phyloP scores from a whole-genome alignment of 2,888 invertebrate species.

The Gymnoscelis rufifasciata region DNA sequence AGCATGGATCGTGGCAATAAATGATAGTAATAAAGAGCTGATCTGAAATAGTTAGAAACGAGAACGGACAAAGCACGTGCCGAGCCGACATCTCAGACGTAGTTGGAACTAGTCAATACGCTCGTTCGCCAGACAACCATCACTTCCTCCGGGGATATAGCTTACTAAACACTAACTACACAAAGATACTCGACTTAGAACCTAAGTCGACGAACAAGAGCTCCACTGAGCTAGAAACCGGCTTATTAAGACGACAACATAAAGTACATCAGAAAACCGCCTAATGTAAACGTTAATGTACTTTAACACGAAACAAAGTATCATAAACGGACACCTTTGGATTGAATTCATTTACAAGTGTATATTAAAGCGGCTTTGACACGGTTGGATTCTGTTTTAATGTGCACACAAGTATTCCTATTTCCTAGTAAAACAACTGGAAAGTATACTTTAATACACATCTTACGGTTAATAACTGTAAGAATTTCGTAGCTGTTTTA shows the following conservation, averaged over 20 bases:
- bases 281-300: conserved; percentile 15
- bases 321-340: conserved; percentile 13
- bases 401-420: no score
- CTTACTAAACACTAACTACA: conserved; percentile 7
- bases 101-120: conserved; percentile 18
- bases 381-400: background rate
- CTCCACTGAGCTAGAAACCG: conserved; percentile 25
- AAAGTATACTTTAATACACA: no score
- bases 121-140: conserved; percentile 2
- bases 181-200: conserved; percentile 11
- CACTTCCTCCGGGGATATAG: conserved; percentile 4
- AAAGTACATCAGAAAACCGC: conserved; percentile 16
- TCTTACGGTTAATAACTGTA: no score
- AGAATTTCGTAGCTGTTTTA: no score
- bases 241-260: conserved; percentile 17
- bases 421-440: no score
- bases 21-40: conserved; percentile 43
- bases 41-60: conserved; percentile 39
- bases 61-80: conserved; percentile 29
- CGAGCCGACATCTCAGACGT: conserved; percentile 25
- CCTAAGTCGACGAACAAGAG: conserved; percentile 22
- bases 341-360: background rate
- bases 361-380: conserved; percentile 3
- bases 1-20: conserved; percentile 45
- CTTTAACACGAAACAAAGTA: conserved; percentile 17